A percentile compares a stretch with the other conserved stretches of the same genome.
These are phyloP conservation scores for Chrysomela aeneicollis DNA, from an alignment of 2,888 invertebrate genomes.

Conservation along the genomic window DNA sequence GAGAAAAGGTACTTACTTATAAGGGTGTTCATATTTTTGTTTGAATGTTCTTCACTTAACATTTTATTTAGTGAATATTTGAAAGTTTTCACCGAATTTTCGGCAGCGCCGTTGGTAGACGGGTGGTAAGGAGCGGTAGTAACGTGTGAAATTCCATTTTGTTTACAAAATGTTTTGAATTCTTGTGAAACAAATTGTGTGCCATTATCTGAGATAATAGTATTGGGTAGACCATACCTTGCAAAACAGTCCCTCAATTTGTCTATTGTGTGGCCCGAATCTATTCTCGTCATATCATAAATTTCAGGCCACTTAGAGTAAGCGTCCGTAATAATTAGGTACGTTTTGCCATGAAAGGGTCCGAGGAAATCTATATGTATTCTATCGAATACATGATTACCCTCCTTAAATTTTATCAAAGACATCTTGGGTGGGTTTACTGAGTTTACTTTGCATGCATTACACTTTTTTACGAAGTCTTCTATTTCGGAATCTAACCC, in stretches of 20 bases:
- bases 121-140: slow-evolving; percentile 34
- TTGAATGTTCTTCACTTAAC: slow-evolving; percentile 17
- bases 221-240: too few species aligned
- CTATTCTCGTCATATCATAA: slow-evolving; percentile 18
- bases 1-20: slow-evolving; percentile 24
- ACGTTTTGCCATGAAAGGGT: slow-evolving; percentile 27
- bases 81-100: slow-evolving; percentile 34
- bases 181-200: slow-evolving; percentile 40
- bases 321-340: slow-evolving; percentile 36
- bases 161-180: slow-evolving; percentile 41
- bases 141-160: slow-evolving; percentile 41
- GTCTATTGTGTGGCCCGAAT: slow-evolving; percentile 1
- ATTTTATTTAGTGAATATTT: slow-evolving; percentile 27
- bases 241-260: slow-evolving; percentile 19
- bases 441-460: slow-evolving; percentile 31
- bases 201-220: slow-evolving; percentile 11
- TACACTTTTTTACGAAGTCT: slow-evolving; percentile 39
- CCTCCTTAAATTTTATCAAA: slow-evolving; percentile 33
- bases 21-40: slow-evolving; percentile 16
- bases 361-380: slow-evolving; percentile 42
- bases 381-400: slow-evolving; percentile 32
- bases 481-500: slow-evolving; percentile 44
- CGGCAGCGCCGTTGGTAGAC: slow-evolving; percentile 27
- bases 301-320: slow-evolving; percentile 42
- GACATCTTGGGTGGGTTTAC: slow-evolving; percentile 31